Evolutionary conservation across 2,113 vertebrate genomes (phyloP), one percentile per base, ranked within the genome.

Genomic region (Otolemur garnettii): DNA sequence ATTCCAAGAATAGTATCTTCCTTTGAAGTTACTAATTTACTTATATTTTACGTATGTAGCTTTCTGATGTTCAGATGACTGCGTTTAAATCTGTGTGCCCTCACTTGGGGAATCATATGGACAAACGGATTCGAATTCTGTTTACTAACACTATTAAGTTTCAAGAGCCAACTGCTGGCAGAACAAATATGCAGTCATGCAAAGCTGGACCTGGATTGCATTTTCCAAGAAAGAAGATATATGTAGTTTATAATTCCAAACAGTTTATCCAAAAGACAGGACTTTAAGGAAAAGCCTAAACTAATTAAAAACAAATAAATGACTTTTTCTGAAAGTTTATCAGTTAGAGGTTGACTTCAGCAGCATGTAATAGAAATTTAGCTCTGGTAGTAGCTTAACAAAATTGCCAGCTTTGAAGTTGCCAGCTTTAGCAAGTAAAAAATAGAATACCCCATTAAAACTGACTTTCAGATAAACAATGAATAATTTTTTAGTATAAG

Each of bases 191-290:
- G 11, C 10, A 96, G 17, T 42, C 30, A 85, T 81, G 77, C 45
- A 13, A 93, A 86, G 35, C 13, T 82, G 1, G 82, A 38, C 71
- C 22, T 64, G 60, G 50, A 88, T 78, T 91, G 35, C 28, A 62
- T 91, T 95, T 97, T 86, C 59, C 77, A 66, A 94, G 26, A 89
- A 53, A 90, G 50, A 94, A 92, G 30, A 9, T 72, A 77, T 53
- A 62, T 12, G 7, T 57, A 62, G 45, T 26, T 94, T 69, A 42
- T 90, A 74, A 83, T 86, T 95, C n/a, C 38, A 95, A 80, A 88
- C 66, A 66, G 57, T 59, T 96, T 82, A 79, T 82, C 55, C 91
- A 50, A 97, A 85, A 87, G 30, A 79, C 22, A 92, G 28, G 28
- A 38, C 18, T 93, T 87, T 59, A 68, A 59, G 74, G 35, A 42